A percentile compares a stretch with the other conserved stretches of the same genome.
phyloP scores from a whole-genome alignment of 1,140 invertebrate species.

The Aricia agestis region DNA sequence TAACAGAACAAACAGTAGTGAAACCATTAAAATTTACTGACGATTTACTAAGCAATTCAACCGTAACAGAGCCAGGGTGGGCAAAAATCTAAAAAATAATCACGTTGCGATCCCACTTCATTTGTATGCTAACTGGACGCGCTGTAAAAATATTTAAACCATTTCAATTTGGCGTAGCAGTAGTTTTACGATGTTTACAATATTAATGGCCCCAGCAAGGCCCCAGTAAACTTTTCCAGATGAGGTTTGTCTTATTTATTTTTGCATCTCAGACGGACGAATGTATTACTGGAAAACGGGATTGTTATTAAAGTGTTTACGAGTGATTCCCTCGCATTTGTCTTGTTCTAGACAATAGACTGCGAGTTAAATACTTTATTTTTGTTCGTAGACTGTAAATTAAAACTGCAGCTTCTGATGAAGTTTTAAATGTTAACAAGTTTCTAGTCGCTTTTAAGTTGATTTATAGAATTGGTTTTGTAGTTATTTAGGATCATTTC shows the following conservation, averaged over 20 bases:
- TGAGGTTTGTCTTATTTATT: slow-evolving; percentile 9
- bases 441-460: no score
- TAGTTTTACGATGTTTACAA: slow-evolving; percentile 14
- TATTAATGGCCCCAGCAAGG: background rate
- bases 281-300: background rate
- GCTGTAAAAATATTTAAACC: slow-evolving; percentile 15
- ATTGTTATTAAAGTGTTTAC: background rate
- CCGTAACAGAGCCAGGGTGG: slow-evolving; percentile 17
- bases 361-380: no score
- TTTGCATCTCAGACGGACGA: background rate
- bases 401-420: no score
- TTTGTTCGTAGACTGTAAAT: no score
- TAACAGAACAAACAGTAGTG: background rate
- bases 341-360: no score
- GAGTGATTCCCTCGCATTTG: no score
- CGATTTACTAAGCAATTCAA: background rate
- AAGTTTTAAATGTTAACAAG: no score
- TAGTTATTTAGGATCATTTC: no score
- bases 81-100: slow-evolving; percentile 25
- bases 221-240: slow-evolving; percentile 1
- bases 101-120: slow-evolving; percentile 3
- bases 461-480: no score
- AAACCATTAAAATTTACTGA: background rate
- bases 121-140: slow-evolving; percentile 20
- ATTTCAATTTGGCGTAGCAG: slow-evolving; percentile 13